Base-by-base conservation (phyloP, 2,888 invertebrate species). In the Lepidocyrtinus sp. region DNA sequence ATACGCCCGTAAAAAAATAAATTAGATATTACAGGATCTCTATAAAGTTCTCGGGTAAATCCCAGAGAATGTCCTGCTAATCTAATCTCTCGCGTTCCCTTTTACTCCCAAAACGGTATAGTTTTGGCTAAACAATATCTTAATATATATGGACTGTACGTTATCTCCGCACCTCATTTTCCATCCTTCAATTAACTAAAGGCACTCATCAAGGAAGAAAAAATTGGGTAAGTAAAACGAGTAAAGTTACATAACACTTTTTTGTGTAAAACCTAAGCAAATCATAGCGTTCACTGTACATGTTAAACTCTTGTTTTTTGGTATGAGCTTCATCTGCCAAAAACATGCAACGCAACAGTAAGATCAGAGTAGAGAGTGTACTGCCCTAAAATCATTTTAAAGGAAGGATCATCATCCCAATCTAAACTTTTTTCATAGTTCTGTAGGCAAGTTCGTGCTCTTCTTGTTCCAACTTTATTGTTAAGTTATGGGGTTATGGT, bases 401-500 rank as follows among this genome's bases (percentile, higher is more conserved):
- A 59, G 59, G 59, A 59, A 59, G 59, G n/a, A 19, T 3, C 19
- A 9, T 12, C 36, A 36, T 12, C 5, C 12, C 36, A 36, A 36
- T 36, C 12, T 36, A n/a, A n/a, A n/a, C n/a, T 36, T 12, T 50
- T 50, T 50, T 50, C 50, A 15, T 50, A 50, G n/a, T 55, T 55
- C n/a, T n/a, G 12, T 36, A 55, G 19, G 22, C 21, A 59, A 59
- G 21, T 59, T 59, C 55, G 59, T 59, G 55, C 55, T 55, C 55
- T 55, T 59, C 59, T 59, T 59, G 21, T 59, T 59, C 59, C 22
- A 59, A 59, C 59, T 59, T 59, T 22, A 59, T 59, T 59, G 21
- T 59, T 59, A 59, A 59, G 59, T 59, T 59, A 59, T 59, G 59
- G 26, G 70, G 59, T 50, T 27, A 70, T 62, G 71, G 19, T 63